These are phyloP conservation scores for Pica pica DNA, from an alignment of 2,113 vertebrate species.

Conservation along the genomic window DNA sequence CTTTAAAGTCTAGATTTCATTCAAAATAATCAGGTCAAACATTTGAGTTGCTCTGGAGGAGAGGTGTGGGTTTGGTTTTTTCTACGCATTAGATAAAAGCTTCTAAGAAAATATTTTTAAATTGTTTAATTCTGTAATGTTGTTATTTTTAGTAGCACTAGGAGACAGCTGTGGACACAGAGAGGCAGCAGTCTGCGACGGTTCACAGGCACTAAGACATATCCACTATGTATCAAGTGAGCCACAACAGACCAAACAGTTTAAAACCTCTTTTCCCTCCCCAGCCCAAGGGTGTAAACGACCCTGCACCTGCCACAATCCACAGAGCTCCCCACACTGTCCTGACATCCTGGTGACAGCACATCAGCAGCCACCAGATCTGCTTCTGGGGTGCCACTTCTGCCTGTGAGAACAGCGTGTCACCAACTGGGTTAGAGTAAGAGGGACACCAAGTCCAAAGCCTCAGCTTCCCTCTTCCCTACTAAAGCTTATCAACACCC, in stretches of 20 bases:
- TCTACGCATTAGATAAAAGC: not conserved
- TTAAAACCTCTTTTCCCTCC: not conserved
- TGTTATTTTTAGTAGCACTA: not conserved
- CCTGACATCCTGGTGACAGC: not conserved
- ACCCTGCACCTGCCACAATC: fast-evolving
- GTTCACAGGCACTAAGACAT: not conserved
- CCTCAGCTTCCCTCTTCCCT: not conserved
- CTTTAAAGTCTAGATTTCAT: not conserved
- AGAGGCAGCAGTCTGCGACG: not conserved
- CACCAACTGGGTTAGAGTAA: not conserved
- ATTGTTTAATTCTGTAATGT: not conserved
- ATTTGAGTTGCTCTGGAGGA: not conserved
- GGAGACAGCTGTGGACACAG: not conserved
- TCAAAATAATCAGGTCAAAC: not conserved
- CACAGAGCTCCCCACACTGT: not conserved
- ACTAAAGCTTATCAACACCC: not conserved
- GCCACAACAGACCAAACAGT: not conserved
- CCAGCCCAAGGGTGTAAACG: not conserved
- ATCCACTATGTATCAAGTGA: not conserved
- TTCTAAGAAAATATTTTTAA: not conserved
- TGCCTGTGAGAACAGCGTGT: not conserved
- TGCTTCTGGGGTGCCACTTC: not conserved
- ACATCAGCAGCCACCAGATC: not conserved
- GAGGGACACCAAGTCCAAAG: not conserved
- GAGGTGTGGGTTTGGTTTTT: not conserved